Evolutionary conservation across 2,888 invertebrate species (phyloP).

Genomic region (Agrochola circellaris): DNA sequence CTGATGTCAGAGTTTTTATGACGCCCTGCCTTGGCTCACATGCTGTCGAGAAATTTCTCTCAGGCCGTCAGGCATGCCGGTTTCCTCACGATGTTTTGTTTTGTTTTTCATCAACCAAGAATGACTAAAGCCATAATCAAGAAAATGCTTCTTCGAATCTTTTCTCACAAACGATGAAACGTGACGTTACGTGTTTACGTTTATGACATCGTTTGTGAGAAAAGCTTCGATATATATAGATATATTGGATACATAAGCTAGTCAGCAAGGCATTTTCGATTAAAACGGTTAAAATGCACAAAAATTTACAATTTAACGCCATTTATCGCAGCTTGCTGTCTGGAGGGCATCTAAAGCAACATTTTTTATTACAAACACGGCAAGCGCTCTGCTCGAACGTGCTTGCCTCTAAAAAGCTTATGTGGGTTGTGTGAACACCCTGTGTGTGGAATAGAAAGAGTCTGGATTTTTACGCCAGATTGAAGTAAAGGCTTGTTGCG

Average conservation of each 20-base stretch:
- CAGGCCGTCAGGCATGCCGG: too few species aligned
- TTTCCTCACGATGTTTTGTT: too few species aligned
- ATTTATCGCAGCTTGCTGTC: constrained; percentile 22
- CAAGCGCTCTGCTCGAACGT: constrained; percentile 69
- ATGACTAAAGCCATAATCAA: background rate
- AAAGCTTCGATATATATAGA: too few species aligned
- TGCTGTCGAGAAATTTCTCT: too few species aligned
- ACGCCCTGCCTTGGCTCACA: too few species aligned
- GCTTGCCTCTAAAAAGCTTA: constrained; percentile 76
- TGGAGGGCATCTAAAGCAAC: constrained; percentile 41
- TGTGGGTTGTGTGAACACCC: constrained; percentile 70
- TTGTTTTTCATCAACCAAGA: background rate
- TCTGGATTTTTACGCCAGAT: constrained; percentile 77
- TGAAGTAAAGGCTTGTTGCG: constrained; percentile 71
- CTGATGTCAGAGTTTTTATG: too few species aligned
- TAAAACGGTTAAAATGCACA: background rate
- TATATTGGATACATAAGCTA: background rate
- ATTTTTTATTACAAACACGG: constrained; percentile 70
- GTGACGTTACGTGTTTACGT: too few species aligned
- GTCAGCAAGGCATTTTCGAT: background rate
- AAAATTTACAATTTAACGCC: background rate
- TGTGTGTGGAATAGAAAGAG: constrained; percentile 74
- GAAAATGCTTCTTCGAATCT: background rate
- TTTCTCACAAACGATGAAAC: background rate
- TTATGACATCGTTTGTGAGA: too few species aligned